Evolutionary conservation across 2,888 invertebrate genomes (phyloP).

Genomic region (Hyles lineata): DNA sequence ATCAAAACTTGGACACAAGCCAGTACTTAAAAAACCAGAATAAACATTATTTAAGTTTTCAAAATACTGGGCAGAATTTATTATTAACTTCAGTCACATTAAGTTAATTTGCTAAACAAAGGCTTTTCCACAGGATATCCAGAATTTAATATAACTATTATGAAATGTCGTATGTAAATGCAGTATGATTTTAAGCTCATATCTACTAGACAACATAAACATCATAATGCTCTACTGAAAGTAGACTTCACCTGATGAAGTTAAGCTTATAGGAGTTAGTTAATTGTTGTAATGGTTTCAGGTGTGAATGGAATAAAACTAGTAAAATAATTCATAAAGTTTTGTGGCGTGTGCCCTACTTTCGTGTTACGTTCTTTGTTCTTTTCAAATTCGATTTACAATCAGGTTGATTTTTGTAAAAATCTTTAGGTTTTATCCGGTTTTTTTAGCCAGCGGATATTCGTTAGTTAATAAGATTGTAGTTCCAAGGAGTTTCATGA

Average conservation of each 20-base stretch:
- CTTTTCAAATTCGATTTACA: conserved; percentile 13
- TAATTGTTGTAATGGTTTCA: conserved; percentile 20
- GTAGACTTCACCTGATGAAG: conserved; percentile 7
- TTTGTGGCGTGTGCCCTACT: background rate
- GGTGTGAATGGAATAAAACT: background rate
- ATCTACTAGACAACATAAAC: background rate
- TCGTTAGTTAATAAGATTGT: conserved; percentile 1
- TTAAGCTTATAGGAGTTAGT: conserved; percentile 11
- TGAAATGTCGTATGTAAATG: too few species aligned
- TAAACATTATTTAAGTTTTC: too few species aligned
- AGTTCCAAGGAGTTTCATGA: background rate
- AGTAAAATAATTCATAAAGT: conserved; percentile 10
- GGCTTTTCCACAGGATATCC: too few species aligned
- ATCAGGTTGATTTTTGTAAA: conserved; percentile 5
- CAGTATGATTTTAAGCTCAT: too few species aligned
- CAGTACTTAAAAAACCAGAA: too few species aligned
- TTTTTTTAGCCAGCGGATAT: background rate
- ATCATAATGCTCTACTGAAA: background rate
- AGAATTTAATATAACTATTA: too few species aligned
- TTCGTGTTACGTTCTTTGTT: background rate
- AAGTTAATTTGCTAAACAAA: too few species aligned
- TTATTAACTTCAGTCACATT: too few species aligned
- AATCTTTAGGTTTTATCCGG: background rate
- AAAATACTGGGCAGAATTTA: too few species aligned
- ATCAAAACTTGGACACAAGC: too few species aligned